Evolutionary conservation across 2,888 invertebrate genomes (phyloP).

Genomic region (Drosophila histrio): DNA sequence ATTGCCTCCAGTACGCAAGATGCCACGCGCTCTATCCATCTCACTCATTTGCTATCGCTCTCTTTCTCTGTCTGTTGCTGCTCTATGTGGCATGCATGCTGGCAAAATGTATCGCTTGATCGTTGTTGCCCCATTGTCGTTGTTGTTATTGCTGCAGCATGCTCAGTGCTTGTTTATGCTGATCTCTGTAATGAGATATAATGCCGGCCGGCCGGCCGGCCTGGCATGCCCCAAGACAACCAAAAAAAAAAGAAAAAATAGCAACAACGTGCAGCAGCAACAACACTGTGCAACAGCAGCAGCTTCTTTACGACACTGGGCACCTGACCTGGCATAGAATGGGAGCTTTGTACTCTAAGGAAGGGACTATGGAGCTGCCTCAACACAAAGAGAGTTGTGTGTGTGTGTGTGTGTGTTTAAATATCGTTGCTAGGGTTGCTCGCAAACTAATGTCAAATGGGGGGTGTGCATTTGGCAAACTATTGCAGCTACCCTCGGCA

Average conservation of each 20-base stretch:
- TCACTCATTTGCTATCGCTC: slow-evolving; percentile 5
- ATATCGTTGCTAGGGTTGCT: slow-evolving; percentile 18
- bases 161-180: slow-evolving; percentile 75
- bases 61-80: slow-evolving; percentile 12
- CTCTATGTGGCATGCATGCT: slow-evolving; percentile 63
- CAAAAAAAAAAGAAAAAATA: slow-evolving; percentile 36
- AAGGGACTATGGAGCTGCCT: slow-evolving; percentile 26
- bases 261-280: slow-evolving; percentile 12
- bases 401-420: slow-evolving; percentile 13
- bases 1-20: slow-evolving; percentile 68
- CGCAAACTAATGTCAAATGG: not conserved
- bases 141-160: slow-evolving; percentile 55
- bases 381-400: slow-evolving; percentile 27
- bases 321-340: slow-evolving; percentile 56
- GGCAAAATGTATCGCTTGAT: slow-evolving; percentile 69
- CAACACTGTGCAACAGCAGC: slow-evolving; percentile 29
- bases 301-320: slow-evolving; percentile 47
- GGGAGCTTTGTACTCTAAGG: slow-evolving; percentile 40
- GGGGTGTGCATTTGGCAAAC: not conserved
- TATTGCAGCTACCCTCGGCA: not conserved
- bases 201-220: slow-evolving; percentile 73
- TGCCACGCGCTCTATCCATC: slow-evolving; percentile 32
- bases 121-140: slow-evolving; percentile 46
- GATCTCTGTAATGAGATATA: slow-evolving; percentile 79
- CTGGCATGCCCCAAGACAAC: slow-evolving; percentile 37